These are phyloP conservation scores for Epiperipatus broadwayi DNA, from an alignment of 2,888 invertebrate genomes.

Conservation along the genomic window DNA sequence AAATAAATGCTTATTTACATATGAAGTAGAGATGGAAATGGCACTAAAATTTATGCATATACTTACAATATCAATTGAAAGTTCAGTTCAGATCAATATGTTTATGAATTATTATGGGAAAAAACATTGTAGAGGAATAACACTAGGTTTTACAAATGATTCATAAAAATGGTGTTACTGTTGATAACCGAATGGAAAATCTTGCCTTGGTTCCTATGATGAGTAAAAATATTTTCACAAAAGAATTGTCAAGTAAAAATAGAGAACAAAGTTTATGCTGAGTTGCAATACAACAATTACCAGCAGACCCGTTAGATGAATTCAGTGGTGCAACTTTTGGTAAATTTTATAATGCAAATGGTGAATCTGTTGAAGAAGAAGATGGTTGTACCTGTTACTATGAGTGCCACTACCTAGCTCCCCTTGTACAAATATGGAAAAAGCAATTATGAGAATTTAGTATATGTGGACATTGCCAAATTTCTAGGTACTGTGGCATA, in stretches of 20 bases:
- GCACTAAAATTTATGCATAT: constrained; percentile 32
- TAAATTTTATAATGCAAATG: no score
- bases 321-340: no score
- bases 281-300: constrained; percentile 34
- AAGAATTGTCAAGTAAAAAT: constrained; percentile 23
- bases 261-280: constrained; percentile 33
- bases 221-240: no score
- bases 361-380: no score
- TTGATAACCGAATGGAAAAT: constrained; percentile 35
- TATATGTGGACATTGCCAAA: no score
- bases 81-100: constrained; percentile 26
- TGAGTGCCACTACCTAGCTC: no score
- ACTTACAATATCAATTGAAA: constrained; percentile 29
- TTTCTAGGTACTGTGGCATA: constrained; percentile 32
- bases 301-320: no score
- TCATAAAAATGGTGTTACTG: constrained; percentile 33
- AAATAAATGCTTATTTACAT: no score
- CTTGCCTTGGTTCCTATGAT: constrained; percentile 27
- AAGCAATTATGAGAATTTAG: no score
- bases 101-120: constrained; percentile 35
- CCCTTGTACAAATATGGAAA: no score
- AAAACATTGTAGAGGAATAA: constrained; percentile 32
- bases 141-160: constrained; percentile 32
- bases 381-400: no score
- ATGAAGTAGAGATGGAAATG: constrained; percentile 34